phyloP scores from a whole-genome alignment of 2,888 invertebrate species.

The Oscheius sp. region DNA sequence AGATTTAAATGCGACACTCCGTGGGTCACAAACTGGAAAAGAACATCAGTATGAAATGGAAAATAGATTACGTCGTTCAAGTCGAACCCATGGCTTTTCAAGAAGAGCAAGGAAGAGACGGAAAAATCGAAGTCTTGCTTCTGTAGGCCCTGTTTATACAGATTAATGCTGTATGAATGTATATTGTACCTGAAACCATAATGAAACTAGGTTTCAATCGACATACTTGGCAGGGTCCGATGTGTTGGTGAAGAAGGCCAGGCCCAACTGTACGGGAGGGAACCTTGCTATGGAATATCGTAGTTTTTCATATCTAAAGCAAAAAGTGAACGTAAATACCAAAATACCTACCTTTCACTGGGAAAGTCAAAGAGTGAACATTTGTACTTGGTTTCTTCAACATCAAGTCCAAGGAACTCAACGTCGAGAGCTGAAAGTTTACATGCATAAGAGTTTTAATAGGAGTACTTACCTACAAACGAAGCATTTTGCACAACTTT shows the following conservation, averaged over 20 bases:
- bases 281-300: conserved; percentile 28
- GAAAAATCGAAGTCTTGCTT: conserved; percentile 38
- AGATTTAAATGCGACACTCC: conserved; percentile 33
- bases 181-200: conserved; percentile 38
- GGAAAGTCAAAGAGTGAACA: conserved; percentile 32
- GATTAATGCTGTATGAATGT: conserved; percentile 36
- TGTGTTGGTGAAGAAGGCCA: conserved; percentile 30
- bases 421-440: conserved; percentile 36
- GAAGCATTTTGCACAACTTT: conserved; percentile 26
- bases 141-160: conserved; percentile 41
- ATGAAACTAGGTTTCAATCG: neutral
- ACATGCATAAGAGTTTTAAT: neutral
- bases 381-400: conserved; percentile 19
- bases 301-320: conserved; percentile 33
- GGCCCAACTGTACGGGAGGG: conserved; percentile 38
- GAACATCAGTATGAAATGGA: neutral
- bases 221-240: conserved; percentile 6
- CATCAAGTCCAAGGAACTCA: conserved; percentile 39
- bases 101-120: conserved; percentile 42
- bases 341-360: conserved; percentile 16
- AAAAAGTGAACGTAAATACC: too few relatives aligned
- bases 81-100: conserved; percentile 48
- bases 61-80: conserved; percentile 45
- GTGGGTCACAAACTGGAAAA: conserved; percentile 16
- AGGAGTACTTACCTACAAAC: conserved; percentile 18